phyloP scores from a whole-genome alignment of 1,140 invertebrate species.

The Riptortus pedestris region DNA sequence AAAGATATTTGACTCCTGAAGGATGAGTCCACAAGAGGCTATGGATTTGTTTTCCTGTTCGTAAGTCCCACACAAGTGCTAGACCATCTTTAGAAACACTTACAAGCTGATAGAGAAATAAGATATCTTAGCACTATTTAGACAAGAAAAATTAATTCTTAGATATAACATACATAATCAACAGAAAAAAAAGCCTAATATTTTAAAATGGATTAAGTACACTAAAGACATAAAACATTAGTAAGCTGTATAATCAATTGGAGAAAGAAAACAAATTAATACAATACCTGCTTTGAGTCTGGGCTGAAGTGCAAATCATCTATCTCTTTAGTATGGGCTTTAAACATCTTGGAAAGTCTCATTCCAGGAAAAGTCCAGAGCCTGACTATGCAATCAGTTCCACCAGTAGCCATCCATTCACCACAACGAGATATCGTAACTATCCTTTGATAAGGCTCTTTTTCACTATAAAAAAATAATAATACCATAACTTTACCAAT shows the following conservation, averaged over 20 bases:
- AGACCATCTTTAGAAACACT: conserved; percentile 81
- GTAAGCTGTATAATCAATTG: too few species aligned
- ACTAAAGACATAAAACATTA: too few species aligned
- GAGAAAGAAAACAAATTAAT: too few species aligned
- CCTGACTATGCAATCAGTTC: conserved; percentile 75
- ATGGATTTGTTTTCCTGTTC: conserved; percentile 49
- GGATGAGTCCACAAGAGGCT: conserved; percentile 60
- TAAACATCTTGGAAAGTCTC: conserved; percentile 47
- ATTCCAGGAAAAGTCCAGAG: conserved; percentile 73
- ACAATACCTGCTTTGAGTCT: conserved; percentile 49
- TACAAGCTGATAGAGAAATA: conserved; percentile 44
- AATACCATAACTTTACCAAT: not conserved
- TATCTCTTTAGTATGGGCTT: conserved; percentile 69
- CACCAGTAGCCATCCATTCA: conserved; percentile 77
- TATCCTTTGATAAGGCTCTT: conserved; percentile 74
- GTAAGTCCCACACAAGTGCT: conserved; percentile 66
- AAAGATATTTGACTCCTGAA: conserved; percentile 33
- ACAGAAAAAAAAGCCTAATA: too few species aligned
- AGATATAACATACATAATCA: too few species aligned
- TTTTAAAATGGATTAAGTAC: too few species aligned
- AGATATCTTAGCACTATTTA: too few species aligned
- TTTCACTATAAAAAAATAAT: conserved; percentile 39
- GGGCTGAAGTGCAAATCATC: conserved; percentile 86
- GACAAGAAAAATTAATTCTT: not conserved
- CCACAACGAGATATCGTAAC: conserved; percentile 66